Percentiles rank a stretch among this genome's conserved stretches.
phyloP scores from a whole-genome alignment of 2,888 invertebrate genomes.

The Sisyra terminalis region DNA sequence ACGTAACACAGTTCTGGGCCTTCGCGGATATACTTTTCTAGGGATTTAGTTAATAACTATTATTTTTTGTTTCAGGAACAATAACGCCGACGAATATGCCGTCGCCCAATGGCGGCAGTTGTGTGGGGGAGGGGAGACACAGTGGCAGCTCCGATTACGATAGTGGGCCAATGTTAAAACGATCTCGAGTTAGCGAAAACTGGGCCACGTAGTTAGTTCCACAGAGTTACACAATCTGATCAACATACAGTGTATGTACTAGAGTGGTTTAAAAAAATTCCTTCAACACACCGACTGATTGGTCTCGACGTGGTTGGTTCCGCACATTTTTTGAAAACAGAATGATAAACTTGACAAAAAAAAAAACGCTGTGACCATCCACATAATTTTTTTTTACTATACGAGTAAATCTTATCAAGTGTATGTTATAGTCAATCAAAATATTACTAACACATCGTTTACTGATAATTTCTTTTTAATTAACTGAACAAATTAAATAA shows the following conservation, averaged over 20 bases:
- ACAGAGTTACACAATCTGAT: slow-evolving; percentile 8
- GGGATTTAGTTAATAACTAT: no score
- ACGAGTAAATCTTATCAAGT: slow-evolving; percentile 1
- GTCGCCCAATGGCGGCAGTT: slow-evolving; percentile 38
- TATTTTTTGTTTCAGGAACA: slow-evolving; percentile 35
- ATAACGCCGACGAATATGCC: slow-evolving; percentile 73
- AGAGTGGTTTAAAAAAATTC: no score
- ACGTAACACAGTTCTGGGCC: no score
- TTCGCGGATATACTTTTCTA: no score
- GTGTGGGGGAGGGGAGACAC: slow-evolving; percentile 33
- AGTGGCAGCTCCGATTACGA: slow-evolving; percentile 38
- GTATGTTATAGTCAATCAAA: neutral
- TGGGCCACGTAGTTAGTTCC: slow-evolving; percentile 81
- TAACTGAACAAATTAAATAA: no score
- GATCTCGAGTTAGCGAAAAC: slow-evolving; percentile 73
- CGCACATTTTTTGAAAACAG: no score
- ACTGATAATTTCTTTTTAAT: no score
- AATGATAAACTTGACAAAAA: no score
- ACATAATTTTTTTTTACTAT: neutral
- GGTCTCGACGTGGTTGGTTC: no score
- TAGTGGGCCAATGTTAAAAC: slow-evolving; percentile 46
- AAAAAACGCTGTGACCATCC: no score
- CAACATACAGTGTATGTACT: slow-evolving; percentile 2
- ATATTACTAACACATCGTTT: no score
- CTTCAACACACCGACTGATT: no score